Evolutionary conservation across 2,113 vertebrate species (phyloP).

Genomic region (Ondatra zibethicus): DNA sequence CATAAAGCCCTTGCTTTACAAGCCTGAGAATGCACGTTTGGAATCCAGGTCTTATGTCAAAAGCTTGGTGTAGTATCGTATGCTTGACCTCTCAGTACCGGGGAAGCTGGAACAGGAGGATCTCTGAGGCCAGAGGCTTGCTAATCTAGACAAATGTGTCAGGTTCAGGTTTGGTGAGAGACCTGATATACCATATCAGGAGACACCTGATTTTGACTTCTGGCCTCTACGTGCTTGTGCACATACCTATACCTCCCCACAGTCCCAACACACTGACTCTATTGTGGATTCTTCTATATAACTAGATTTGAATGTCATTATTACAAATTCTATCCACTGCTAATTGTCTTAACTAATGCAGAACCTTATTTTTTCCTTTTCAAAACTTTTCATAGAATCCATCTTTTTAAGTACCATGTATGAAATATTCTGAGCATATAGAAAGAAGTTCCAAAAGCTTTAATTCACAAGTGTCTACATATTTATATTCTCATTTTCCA

Average conservation of each 20-base stretch:
- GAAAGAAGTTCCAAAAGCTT: neutral
- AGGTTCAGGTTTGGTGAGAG: no score
- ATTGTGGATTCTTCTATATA: neutral
- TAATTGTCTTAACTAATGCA: neutral
- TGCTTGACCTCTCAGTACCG: no score
- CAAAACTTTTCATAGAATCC: neutral
- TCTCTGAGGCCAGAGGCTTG: no score
- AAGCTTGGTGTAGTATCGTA: neutral
- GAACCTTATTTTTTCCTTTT: neutral
- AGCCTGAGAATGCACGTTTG: neutral
- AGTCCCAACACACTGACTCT: neutral
- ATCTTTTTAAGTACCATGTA: neutral
- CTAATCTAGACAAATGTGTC: neutral
- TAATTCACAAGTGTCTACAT: neutral
- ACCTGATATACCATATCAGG: neutral
- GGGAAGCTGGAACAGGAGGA: fast-evolving
- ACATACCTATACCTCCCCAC: neutral
- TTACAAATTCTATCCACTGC: neutral
- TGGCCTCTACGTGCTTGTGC: neutral
- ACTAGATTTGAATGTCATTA: conserved; percentile 13
- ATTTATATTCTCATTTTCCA: neutral
- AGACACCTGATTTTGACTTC: neutral
- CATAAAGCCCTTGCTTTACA: neutral
- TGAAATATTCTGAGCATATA: neutral
- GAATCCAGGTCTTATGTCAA: neutral